Conservation (phyloP, 2,113 vertebrate genomes). For the Anser cygnoides region DNA sequence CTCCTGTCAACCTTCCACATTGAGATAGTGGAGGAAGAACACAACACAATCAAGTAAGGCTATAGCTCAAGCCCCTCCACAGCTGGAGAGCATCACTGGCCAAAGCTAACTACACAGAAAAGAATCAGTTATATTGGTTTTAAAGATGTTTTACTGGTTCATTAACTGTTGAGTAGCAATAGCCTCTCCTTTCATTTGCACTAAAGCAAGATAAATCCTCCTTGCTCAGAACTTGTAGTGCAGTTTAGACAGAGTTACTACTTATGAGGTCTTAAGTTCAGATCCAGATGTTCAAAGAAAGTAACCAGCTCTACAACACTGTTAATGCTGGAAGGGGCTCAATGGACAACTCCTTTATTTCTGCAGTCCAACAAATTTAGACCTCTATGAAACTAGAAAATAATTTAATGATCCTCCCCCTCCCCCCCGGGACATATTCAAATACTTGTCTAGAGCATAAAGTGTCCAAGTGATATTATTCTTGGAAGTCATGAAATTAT, state of each 20-base stretch:
- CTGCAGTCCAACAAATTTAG: background rate
- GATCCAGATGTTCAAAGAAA: conserved; percentile 17
- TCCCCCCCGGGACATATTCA: background rate
- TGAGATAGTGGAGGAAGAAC: background rate
- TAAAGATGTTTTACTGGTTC: background rate
- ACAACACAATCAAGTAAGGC: background rate
- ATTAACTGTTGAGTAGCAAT: background rate
- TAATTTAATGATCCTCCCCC: background rate
- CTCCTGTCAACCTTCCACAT: background rate
- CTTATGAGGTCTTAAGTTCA: conserved; percentile 9
- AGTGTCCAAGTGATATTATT: background rate
- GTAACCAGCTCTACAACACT: background rate
- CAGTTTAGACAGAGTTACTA: conserved; percentile 22
- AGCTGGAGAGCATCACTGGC: background rate
- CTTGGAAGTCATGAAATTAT: background rate
- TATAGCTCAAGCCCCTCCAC: background rate
- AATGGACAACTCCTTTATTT: background rate
- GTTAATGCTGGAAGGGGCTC: background rate
- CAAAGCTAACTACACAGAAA: background rate
- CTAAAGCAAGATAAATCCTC: conserved; percentile 13
- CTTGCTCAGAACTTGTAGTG: background rate
- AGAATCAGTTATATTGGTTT: background rate
- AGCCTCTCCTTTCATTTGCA: background rate
- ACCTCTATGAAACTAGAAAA: background rate
- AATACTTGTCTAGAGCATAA: background rate